Base-by-base conservation (phyloP, 2,797 vertebrate species). In the Petrocephalus sullivani region DNA sequence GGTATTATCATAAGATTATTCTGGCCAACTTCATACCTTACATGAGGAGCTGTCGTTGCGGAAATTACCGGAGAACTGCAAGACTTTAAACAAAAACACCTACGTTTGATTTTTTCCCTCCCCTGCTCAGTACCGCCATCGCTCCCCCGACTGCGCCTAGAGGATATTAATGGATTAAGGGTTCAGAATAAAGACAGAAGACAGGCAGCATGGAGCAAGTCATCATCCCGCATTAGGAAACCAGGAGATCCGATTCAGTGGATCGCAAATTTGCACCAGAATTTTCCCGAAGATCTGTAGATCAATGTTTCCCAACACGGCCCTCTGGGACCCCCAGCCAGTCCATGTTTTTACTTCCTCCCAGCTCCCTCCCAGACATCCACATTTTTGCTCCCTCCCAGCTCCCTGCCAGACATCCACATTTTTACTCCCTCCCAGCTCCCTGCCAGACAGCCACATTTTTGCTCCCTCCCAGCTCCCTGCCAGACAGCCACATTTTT, bases 131-230 rank as follows among this genome's bases (percentile, higher is more conserved):
- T 51, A 16, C 9, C 37, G 14, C 7, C 28, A 58, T 33, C 6
- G 2, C 37, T 81, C 64, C 64, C 64, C 28, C 4, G 14, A 57
- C 49, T 85, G 51, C 2, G 6, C 82, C 82, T 85, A 19, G 81
- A 9, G 81, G 81, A 49, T 83, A 28, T 51, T 51, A 21, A 23
- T 85, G 84, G 54, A 86, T 37, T 83, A 58, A 58, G 23, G 56
- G 37, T 86, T 86, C 84, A 46, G 28, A 57, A 86, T 58, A 60
- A 58, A 86, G 84, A 86, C 56, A 41, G 54, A 60, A 14, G 54
- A 57, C 28, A 57, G 51, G 33, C 16, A 78, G 75, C 16, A 81
- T 19, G 19, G 75, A 81, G 41, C 41, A n/a, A 81, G 41, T 81
- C 37, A 49, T 81, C 75, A 10, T 28, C 71, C 41, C 7, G 16